These are phyloP conservation scores for Amblyjoppa proteus DNA, from an alignment of 2,888 invertebrate genomes.

Conservation along the genomic window DNA sequence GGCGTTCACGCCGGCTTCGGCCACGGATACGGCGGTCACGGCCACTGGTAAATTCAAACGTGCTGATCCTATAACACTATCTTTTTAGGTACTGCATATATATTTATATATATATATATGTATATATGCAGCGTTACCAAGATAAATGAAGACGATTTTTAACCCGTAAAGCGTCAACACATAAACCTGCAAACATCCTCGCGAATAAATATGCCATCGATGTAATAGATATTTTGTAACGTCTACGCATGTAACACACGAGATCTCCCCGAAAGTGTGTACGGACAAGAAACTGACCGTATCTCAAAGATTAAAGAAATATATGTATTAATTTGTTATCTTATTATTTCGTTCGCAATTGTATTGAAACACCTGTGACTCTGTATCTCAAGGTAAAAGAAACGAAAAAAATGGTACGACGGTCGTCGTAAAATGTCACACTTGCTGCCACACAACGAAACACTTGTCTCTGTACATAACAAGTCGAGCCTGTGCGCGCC, in stretches of 20 bases:
- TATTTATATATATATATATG: no score
- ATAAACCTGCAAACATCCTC: neutral
- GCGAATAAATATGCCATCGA: slow-evolving; percentile 13
- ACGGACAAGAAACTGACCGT: slow-evolving; percentile 33
- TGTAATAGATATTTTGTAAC: slow-evolving; percentile 20
- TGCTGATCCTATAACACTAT: slow-evolving; percentile 1
- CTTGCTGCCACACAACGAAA: neutral
- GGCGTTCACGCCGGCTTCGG: slow-evolving; percentile 78
- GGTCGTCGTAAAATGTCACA: slow-evolving; percentile 31
- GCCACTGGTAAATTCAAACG: slow-evolving; percentile 71
- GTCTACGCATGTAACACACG: neutral
- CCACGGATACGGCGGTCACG: slow-evolving; percentile 76
- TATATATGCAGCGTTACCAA: neutral
- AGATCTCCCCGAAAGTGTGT: slow-evolving; percentile 16
- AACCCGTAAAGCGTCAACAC: slow-evolving; percentile 20
- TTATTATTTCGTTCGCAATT: neutral
- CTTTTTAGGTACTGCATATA: neutral
- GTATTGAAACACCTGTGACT: neutral
- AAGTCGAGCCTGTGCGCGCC: slow-evolving; percentile 52
- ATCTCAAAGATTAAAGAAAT: slow-evolving; percentile 35
- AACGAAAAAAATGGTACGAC: neutral
- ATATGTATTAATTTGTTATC: slow-evolving; percentile 2
- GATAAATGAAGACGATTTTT: slow-evolving; percentile 1
- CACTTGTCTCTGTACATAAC: slow-evolving; percentile 57
- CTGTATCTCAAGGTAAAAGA: neutral